These are phyloP conservation scores for Sphaeramia orbicularis DNA, from an alignment of 2,797 vertebrate species.

Conservation along the genomic window DNA sequence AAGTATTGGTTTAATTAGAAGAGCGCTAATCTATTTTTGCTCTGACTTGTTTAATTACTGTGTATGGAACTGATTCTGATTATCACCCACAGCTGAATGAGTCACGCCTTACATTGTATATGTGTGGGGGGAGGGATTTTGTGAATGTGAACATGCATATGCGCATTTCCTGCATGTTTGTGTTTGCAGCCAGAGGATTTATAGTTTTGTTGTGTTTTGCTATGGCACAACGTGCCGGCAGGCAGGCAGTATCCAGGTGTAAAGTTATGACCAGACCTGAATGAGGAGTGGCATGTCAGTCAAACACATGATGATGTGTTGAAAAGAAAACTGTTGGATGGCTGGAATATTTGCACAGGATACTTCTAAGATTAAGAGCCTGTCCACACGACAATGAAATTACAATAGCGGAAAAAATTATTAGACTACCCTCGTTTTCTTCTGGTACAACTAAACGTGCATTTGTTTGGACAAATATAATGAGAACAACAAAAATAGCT, in stretches of 20 bases:
- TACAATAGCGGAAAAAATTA: no score
- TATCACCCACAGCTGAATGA: constrained; percentile 25
- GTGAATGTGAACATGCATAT: constrained; percentile 1
- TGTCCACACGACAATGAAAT: no score
- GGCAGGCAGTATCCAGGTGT: constrained; percentile 45
- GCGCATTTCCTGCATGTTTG: constrained; percentile 35
- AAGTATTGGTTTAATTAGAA: constrained; percentile 35
- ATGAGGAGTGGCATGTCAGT: constrained; percentile 46
- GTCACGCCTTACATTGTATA: constrained; percentile 7
- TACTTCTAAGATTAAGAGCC: no score
- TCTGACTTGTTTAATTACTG: constrained; percentile 51
- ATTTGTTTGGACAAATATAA: no score
- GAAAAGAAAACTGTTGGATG: no score
- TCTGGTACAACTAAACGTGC: no score
- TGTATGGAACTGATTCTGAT: constrained; percentile 17
- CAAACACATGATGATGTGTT: constrained; percentile 11
- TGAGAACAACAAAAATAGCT: no score
- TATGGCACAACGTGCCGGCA: constrained; percentile 18
- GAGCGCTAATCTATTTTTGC: constrained; percentile 45
- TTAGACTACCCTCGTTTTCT: no score
- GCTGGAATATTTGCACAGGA: no score
- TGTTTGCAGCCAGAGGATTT: constrained; percentile 46
- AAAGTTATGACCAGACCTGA: constrained; percentile 50
- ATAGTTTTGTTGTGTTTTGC: constrained; percentile 40
- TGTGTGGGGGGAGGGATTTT: constrained; percentile 15